phyloP scores from a whole-genome alignment of 2,888 invertebrate genomes.

The Tiliacea citrago region DNA sequence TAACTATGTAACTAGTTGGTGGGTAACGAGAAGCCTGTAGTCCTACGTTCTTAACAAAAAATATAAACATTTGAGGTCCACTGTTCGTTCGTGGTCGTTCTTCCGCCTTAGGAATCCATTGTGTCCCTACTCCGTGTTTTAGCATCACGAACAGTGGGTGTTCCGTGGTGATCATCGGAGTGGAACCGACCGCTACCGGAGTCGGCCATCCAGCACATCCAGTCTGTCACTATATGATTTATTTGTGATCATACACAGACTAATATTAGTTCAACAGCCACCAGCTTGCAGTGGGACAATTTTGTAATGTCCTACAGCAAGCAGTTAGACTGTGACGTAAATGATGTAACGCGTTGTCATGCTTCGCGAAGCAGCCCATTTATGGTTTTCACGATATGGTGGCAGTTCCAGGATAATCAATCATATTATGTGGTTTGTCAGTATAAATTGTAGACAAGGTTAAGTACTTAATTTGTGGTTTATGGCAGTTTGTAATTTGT shows the following conservation, averaged over 20 bases:
- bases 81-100: neutral
- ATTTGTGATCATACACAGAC: constrained; percentile 7
- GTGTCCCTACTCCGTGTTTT: constrained; percentile 21
- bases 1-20: neutral
- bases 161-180: constrained; percentile 42
- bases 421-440: neutral
- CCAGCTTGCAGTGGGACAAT: constrained; percentile 1
- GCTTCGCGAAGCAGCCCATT: constrained; percentile 20
- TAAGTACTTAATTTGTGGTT: neutral
- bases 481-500: neutral
- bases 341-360: constrained; percentile 42
- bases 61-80: neutral
- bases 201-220: constrained; percentile 36
- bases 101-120: constrained; percentile 25
- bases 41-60: neutral
- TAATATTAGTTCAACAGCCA: constrained; percentile 7
- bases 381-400: constrained; percentile 22
- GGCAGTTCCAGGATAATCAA: neutral
- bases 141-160: constrained; percentile 26
- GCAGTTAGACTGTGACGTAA: constrained; percentile 30
- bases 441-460: neutral
- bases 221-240: constrained; percentile 54
- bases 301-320: constrained; percentile 23
- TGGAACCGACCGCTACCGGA: constrained; percentile 57
- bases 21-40: neutral